Evolutionary conservation across 2,113 vertebrate species (phyloP).

Genomic region (Pitta sordida): DNA sequence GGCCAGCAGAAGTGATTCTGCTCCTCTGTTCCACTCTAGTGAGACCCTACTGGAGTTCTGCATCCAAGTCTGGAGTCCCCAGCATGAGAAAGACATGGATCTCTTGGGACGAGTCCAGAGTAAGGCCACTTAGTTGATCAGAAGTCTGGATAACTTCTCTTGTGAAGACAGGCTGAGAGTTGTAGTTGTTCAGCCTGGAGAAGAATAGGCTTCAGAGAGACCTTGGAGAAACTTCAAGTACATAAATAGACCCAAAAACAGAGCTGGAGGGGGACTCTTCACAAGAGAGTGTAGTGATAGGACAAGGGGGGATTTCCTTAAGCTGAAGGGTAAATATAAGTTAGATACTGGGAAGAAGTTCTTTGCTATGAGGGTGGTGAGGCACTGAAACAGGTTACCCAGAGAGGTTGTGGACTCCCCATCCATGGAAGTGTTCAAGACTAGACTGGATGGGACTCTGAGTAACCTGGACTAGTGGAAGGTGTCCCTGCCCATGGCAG

Average conservation of each 20-base stretch:
- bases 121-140: not conserved
- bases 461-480: not conserved
- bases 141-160: not conserved
- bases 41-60: not conserved
- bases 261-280: not conserved
- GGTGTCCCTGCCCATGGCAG: not conserved
- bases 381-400: too few species aligned
- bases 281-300: not conserved
- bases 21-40: not conserved
- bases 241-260: not conserved
- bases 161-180: not conserved
- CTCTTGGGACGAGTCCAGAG: not conserved
- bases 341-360: not conserved
- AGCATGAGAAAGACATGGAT: not conserved
- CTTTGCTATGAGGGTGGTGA: not conserved
- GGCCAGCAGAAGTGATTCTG: not conserved
- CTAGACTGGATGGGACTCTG: not conserved
- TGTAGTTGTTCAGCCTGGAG: not conserved
- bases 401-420: not conserved
- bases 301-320: not conserved
- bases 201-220: not conserved
- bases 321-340: not conserved
- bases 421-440: not conserved
- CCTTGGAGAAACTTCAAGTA: not conserved
- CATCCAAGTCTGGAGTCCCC: not conserved